A percentile compares a stretch with the other conserved stretches of the same genome.
Conservation (phyloP, 2,888 invertebrate genomes). For the Metalampra italica region DNA sequence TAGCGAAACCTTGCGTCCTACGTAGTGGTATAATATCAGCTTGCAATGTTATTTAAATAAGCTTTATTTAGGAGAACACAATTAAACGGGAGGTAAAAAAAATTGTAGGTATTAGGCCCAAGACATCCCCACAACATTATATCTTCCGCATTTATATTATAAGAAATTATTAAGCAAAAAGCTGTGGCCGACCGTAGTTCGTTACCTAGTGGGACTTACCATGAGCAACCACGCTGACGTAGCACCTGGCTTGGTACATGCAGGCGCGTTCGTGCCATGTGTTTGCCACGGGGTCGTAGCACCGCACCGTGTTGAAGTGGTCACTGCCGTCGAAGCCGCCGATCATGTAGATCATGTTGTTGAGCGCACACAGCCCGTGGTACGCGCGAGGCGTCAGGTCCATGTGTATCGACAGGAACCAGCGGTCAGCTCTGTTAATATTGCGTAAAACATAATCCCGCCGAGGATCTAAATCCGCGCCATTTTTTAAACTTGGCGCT, state of each 20-base stretch:
- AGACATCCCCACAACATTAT: too few relatives aligned
- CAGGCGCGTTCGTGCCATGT: constrained; percentile 87
- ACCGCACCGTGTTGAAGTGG: constrained; percentile 87
- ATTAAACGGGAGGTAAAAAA: too few relatives aligned
- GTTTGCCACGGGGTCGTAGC: constrained; percentile 87
- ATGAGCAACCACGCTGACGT: constrained; percentile 86
- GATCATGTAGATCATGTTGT: constrained; percentile 86
- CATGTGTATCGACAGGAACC: constrained; percentile 84
- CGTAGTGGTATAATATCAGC: too few relatives aligned
- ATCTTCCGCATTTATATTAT: too few relatives aligned
- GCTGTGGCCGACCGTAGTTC: too few relatives aligned
- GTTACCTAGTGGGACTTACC: constrained; percentile 54
- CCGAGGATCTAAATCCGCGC: background rate
- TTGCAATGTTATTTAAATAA: too few relatives aligned
- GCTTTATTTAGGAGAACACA: too few relatives aligned
- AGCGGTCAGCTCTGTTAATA: constrained; percentile 82
- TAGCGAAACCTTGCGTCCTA: too few relatives aligned
- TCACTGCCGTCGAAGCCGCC: constrained; percentile 90
- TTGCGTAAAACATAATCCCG: background rate
- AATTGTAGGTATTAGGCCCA: too few relatives aligned
- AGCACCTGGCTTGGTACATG: constrained; percentile 89
- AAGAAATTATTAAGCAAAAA: too few relatives aligned
- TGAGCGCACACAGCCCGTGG: constrained; percentile 86
- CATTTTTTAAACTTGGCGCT: background rate
- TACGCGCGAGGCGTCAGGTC: constrained; percentile 86